Evolutionary conservation across 2,113 vertebrate species (phyloP), one percentile per base, ranked within the genome.

Genomic region (Oryzias curvinotus): DNA sequence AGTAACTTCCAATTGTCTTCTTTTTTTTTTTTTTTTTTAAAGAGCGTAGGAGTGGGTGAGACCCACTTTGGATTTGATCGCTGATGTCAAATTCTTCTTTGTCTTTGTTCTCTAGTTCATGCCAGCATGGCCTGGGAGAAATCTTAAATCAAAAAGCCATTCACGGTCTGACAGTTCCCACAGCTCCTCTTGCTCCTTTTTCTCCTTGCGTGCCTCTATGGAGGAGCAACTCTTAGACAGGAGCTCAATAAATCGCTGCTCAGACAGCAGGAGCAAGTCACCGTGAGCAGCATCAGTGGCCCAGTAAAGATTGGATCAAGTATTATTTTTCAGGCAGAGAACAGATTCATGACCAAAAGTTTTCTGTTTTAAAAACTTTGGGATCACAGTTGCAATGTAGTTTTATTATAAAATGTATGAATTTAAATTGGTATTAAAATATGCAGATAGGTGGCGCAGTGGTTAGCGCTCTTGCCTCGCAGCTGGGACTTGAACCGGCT

Each of bases 241-340:
- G 16, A 26, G 25, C 25, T 59, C 57, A 30, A 47, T 18, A 47
- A 59, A 28, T 59, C 25, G 4, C 57, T 59, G 28, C 45, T 59
- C 25, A 30, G 17, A 8, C 57, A 59, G 5, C 21, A 58, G 45
- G 44, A 59, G 25, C 17, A 59, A 30, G 57, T 47, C 25, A 19
- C n/a, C 52, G 30, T 55, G 14, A 36, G 52, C 30, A 19, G 12
- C 30, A 55, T 42, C 52, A 4, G 5, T 59, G 16, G 5, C 28
- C 44, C 44, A 14, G 44, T 47, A 28, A 58, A 13, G 56, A 26
- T 47, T 26, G 46, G 23, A 58, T 28, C 15, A 14, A 57, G 42
- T 5, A 7, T 46, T 26, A 14, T 7, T 44, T 25, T 10, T 10
- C 43, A 30, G 26, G 52, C 2, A 16, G 26, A 51, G 23, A 14